These are phyloP conservation scores for Drosophila imparisetae DNA, from an alignment of 2,888 invertebrate genomes.

Conservation along the genomic window DNA sequence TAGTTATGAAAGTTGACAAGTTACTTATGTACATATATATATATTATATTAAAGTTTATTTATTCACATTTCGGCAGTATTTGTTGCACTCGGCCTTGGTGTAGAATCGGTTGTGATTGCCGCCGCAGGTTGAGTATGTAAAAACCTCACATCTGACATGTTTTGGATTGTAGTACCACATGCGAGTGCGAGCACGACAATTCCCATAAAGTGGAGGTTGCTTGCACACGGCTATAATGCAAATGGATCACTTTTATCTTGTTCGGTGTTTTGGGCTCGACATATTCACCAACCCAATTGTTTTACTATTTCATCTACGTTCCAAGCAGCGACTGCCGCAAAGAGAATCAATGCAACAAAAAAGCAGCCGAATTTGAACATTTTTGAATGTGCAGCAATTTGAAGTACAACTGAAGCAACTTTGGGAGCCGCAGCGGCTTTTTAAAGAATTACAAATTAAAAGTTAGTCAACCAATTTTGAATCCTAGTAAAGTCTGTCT, in stretches of 20 bases:
- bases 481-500: neutral
- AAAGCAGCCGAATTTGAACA: neutral
- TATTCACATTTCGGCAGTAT: constrained; percentile 21
- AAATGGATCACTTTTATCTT: neutral
- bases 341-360: neutral
- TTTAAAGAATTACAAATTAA: constrained; percentile 18
- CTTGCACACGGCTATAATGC: constrained; percentile 26
- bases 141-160: constrained; percentile 17
- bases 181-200: constrained; percentile 1
- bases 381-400: neutral
- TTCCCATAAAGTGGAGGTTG: constrained; percentile 3
- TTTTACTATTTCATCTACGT: neutral
- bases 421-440: neutral
- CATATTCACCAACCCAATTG: constrained; percentile 5
- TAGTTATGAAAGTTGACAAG: neutral
- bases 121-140: constrained; percentile 43
- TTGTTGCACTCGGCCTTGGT: constrained; percentile 14
- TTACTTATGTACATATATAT: neutral
- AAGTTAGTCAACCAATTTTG: neutral
- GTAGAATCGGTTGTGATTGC: constrained; percentile 44
- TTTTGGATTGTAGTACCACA: constrained; percentile 30
- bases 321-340: constrained; percentile 6
- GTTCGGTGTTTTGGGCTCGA: fast-evolving
- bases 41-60: neutral
- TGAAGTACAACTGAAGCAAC: neutral